Conservation (phyloP, 2,797 vertebrate species). For the Astyanax mexicanus region DNA sequence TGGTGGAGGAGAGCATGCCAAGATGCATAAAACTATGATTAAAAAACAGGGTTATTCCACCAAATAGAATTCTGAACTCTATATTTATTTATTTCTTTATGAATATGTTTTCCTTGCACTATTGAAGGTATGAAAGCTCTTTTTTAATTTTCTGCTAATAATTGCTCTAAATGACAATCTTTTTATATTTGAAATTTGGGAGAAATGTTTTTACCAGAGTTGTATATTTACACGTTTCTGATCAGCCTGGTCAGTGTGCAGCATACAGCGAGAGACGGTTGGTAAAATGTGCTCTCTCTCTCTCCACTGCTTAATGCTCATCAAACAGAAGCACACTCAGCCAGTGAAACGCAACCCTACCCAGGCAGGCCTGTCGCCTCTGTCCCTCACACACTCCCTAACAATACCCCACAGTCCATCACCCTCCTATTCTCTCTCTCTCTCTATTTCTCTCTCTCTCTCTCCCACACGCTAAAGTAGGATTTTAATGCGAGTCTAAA, state of each 20-base stretch:
- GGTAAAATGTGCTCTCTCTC: conserved; percentile 15
- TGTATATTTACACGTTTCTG: too few species aligned
- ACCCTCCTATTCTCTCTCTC: conserved; percentile 23
- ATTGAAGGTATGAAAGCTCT: too few species aligned
- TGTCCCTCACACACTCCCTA: conserved; percentile 14
- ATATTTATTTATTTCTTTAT: too few species aligned
- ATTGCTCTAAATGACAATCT: too few species aligned
- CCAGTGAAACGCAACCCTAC: conserved; percentile 38
- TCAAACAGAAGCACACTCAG: conserved; percentile 20
- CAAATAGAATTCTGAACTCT: background rate
- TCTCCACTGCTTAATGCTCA: conserved; percentile 20
- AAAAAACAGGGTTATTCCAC: too few species aligned
- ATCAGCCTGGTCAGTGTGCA: conserved; percentile 12
- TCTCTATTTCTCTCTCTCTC: conserved; percentile 16
- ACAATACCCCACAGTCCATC: conserved; percentile 41
- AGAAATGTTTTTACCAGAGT: too few species aligned
- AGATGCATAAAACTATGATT: too few species aligned
- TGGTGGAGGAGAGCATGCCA: too few species aligned
- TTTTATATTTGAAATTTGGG: too few species aligned
- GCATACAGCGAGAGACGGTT: background rate
- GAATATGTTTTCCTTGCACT: too few species aligned
- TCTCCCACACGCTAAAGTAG: conserved; percentile 14
- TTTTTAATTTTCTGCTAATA: too few species aligned
- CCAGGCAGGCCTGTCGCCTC: conserved; percentile 21
- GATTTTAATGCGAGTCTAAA: conserved; percentile 42